Conservation (phyloP, 2,797 vertebrate species). For the Pipistrellus nathusii region DNA sequence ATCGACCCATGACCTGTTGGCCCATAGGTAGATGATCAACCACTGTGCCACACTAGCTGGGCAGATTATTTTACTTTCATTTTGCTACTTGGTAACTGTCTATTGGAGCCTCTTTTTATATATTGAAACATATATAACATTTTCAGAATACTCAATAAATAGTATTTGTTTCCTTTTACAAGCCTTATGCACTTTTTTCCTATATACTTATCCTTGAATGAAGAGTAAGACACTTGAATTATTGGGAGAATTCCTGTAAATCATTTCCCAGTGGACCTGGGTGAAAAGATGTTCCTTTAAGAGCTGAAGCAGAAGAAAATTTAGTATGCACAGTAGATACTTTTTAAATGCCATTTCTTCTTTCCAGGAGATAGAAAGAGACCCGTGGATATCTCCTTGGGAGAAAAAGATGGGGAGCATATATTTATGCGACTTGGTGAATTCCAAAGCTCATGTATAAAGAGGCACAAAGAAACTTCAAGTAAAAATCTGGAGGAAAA, state of each 20-base stretch:
- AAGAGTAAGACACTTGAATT: not conserved
- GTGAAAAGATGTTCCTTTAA: conserved; percentile 9
- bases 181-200: not conserved
- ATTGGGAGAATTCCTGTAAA: not conserved
- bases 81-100: not conserved
- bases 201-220: not conserved
- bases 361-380: conserved; percentile 25
- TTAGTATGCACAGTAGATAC: not conserved
- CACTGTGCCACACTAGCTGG: no score
- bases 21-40: no score
- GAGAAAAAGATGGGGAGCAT: not conserved
- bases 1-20: no score
- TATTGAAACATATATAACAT: not conserved
- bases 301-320: not conserved
- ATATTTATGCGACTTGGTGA: not conserved
- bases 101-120: not conserved
- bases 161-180: not conserved
- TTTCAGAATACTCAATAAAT: conserved; percentile 12
- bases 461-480: conserved; percentile 30
- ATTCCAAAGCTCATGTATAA: conserved; percentile 22
- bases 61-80: not conserved
- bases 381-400: not conserved
- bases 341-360: conserved; percentile 40
- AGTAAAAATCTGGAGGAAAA: conserved; percentile 46
- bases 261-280: not conserved